Conservation (phyloP, 2,113 vertebrate genomes). For the Heterotis niloticus region DNA sequence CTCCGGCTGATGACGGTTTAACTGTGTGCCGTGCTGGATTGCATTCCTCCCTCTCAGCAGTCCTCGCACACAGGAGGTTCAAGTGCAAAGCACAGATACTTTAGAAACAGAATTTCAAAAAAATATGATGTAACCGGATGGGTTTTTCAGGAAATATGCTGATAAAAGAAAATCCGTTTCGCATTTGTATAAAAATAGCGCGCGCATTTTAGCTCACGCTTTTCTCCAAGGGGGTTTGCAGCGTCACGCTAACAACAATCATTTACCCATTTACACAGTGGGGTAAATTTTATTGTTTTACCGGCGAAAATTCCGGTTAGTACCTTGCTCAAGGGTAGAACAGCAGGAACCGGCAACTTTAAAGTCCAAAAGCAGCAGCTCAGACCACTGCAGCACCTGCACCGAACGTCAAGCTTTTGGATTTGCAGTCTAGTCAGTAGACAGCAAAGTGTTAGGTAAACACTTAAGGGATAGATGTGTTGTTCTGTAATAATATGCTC, state of each 20-base stretch:
- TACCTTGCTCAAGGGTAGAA: too few species aligned
- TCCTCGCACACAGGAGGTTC: background rate
- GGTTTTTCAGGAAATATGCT: too few species aligned
- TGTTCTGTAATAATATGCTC: background rate
- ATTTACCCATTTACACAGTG: too few species aligned
- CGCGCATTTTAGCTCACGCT: too few species aligned
- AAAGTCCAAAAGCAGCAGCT: too few species aligned
- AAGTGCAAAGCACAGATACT: background rate
- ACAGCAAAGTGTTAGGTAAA: background rate
- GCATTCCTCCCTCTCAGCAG: slow-evolving; percentile 16
- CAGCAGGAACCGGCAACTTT: too few species aligned
- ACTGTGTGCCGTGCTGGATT: slow-evolving; percentile 41
- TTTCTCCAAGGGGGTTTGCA: too few species aligned
- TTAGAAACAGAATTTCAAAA: background rate
- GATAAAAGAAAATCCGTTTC: too few species aligned
- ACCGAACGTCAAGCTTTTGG: background rate
- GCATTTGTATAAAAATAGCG: background rate
- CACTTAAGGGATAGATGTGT: background rate
- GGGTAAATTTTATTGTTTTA: too few species aligned
- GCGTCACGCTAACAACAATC: too few species aligned
- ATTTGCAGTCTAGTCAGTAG: background rate
- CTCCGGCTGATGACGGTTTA: slow-evolving; percentile 41
- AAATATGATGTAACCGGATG: background rate
- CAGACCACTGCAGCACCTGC: background rate
- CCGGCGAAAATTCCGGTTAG: too few species aligned